Conservation (phyloP, 2,888 invertebrate genomes). For the Germaria angustata region DNA sequence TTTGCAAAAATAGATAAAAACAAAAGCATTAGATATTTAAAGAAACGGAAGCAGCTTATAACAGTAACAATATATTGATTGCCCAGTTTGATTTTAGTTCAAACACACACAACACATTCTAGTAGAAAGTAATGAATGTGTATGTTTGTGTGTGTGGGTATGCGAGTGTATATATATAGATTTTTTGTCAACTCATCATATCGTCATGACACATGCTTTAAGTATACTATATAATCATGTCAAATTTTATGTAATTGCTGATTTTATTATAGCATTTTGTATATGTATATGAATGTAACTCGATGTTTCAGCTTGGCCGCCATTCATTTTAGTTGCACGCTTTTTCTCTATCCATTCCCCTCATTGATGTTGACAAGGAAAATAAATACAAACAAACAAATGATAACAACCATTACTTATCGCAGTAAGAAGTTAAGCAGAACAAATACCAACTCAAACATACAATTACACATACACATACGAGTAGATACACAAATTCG, state of each 20-base stretch:
- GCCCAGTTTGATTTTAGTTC: constrained; percentile 49
- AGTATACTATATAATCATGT: constrained; percentile 51
- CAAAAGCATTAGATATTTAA: neutral
- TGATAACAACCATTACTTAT: constrained; percentile 63
- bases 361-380: neutral
- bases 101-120: too few relatives aligned
- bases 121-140: too few relatives aligned
- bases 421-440: constrained; percentile 15
- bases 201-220: constrained; percentile 36
- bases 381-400: constrained; percentile 41
- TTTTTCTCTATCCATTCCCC: too few relatives aligned
- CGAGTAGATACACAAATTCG: neutral
- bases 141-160: neutral
- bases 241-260: constrained; percentile 63
- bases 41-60: constrained; percentile 15
- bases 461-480: neutral
- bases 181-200: constrained; percentile 61
- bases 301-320: neutral
- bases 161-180: neutral
- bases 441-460: constrained; percentile 27
- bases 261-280: constrained; percentile 50
- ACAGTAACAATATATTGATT: constrained; percentile 59
- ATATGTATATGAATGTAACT: neutral
- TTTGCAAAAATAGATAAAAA: constrained; percentile 11
- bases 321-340: neutral